phyloP scores from a whole-genome alignment of 2,888 invertebrate species.

The Monochamus alternatus region DNA sequence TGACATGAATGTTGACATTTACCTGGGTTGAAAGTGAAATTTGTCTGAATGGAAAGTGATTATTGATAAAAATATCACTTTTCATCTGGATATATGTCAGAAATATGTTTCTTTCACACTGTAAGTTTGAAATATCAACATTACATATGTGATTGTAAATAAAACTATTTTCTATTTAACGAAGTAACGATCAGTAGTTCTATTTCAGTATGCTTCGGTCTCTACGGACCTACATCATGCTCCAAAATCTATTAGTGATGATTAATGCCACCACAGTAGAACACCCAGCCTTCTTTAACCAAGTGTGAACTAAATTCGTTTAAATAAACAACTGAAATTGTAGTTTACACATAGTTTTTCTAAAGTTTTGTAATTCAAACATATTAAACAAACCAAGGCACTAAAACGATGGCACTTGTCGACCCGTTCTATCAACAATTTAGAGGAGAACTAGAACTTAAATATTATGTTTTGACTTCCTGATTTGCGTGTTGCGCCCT shows the following conservation, averaged over 20 bases:
- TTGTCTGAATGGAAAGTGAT: too few relatives aligned
- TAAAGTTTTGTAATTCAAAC: background rate
- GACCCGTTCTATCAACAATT: conserved; percentile 16
- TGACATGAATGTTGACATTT: too few relatives aligned
- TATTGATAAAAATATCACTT: too few relatives aligned
- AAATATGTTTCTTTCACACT: too few relatives aligned
- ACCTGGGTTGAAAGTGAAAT: too few relatives aligned
- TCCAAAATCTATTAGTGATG: background rate
- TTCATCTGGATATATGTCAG: too few relatives aligned
- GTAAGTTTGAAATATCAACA: too few relatives aligned
- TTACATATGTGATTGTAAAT: too few relatives aligned
- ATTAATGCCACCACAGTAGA: background rate
- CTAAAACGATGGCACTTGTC: background rate
- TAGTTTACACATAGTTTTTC: background rate
- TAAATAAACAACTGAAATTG: conserved; percentile 3
- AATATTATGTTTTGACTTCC: conserved; percentile 20
- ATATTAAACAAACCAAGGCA: conserved; percentile 6
- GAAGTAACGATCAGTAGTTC: too few relatives aligned
- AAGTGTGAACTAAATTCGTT: background rate
- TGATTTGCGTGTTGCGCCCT: conserved; percentile 4
- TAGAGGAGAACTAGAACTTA: conserved; percentile 22
- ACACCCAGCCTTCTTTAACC: background rate
- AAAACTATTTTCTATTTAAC: too few relatives aligned
- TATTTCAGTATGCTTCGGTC: too few relatives aligned
- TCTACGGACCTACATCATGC: too few relatives aligned